Base-by-base conservation (phyloP, 2,797 vertebrate genomes). In the Centroberyx gerrardi region DNA sequence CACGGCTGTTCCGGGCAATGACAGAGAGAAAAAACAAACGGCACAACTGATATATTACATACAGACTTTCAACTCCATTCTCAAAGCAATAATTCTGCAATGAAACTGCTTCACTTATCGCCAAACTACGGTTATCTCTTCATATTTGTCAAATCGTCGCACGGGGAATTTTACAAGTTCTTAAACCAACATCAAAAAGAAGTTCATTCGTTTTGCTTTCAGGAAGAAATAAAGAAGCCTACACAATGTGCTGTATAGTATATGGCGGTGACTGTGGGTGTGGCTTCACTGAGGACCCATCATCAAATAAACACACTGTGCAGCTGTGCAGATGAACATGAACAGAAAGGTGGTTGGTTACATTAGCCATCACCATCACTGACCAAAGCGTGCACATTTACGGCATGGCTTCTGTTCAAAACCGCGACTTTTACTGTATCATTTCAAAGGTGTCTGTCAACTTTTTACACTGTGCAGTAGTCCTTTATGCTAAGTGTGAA, bases 1-100 rank as follows among this genome's bases (percentile, higher is more conserved):
- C 91, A 89, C 89, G 86, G 93, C 89, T 91, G 93, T 95, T 95
- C 94, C 85, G 92, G 93, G 92, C 94, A 94, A 90, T 92, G 92
- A 93, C 88, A 93, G 89, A 89, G 81, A 93, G 89, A 82, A 78
- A 93, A 92, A 93, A 93, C 88, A 94, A 90, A 92, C 78, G 72
- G 84, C 82, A 92, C 90, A 86, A 68, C 87, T 93, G 93, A 95
- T 95, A 91, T 95, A 94, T 94, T 88, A 86, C 89, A 91, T 68
- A 80, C 88, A 91, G 88, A 89, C 84, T 70, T 92, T 92, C 86
- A 90, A 87, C 91, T 90, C 86, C 85, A 82, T 76, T 80, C 89
- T 88, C 88, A 89, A 72, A 83, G 84, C 87, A 87, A 85, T 91
- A 88, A 89, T 83, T 93, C 84, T 81, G 44, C 74, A 72, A 82